phyloP scores from a whole-genome alignment of 2,797 vertebrate species.

The Tenualosa thibaudeaui region DNA sequence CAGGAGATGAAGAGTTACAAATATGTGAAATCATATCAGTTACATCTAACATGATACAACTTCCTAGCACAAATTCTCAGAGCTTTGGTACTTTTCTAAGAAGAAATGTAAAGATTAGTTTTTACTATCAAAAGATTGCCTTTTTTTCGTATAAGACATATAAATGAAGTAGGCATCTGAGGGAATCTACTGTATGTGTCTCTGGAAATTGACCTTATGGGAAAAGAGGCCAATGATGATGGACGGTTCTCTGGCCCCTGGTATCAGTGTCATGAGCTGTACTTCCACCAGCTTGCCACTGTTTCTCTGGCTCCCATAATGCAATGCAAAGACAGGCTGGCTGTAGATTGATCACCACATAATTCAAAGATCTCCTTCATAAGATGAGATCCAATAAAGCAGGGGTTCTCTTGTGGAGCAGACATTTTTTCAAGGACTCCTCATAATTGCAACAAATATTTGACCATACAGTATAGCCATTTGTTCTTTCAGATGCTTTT shows the following conservation, averaged over 20 bases:
- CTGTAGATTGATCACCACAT: conserved; percentile 53
- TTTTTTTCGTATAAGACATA: too few species aligned
- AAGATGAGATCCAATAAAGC: conserved; percentile 26
- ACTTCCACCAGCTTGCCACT: not conserved
- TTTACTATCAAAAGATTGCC: too few species aligned
- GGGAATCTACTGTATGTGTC: too few species aligned
- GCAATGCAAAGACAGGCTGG: conserved; percentile 38
- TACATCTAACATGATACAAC: not conserved
- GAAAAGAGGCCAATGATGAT: not conserved
- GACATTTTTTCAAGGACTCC: too few species aligned
- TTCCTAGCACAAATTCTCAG: too few species aligned
- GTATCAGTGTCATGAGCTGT: conserved; percentile 25
- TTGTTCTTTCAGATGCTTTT: too few species aligned
- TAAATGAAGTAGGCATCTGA: too few species aligned
- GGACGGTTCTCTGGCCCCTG: conserved; percentile 24
- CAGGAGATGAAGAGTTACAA: not conserved
- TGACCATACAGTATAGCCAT: too few species aligned
- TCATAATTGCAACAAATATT: too few species aligned
- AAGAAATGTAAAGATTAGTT: too few species aligned
- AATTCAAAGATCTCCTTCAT: conserved; percentile 43
- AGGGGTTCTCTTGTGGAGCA: too few species aligned
- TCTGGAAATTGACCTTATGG: not conserved
- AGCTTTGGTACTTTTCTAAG: too few species aligned
- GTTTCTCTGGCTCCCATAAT: conserved; percentile 29
- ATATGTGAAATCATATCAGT: not conserved